Conservation (phyloP, 1,140 invertebrate species). For the Aphelinus atriplicis region DNA sequence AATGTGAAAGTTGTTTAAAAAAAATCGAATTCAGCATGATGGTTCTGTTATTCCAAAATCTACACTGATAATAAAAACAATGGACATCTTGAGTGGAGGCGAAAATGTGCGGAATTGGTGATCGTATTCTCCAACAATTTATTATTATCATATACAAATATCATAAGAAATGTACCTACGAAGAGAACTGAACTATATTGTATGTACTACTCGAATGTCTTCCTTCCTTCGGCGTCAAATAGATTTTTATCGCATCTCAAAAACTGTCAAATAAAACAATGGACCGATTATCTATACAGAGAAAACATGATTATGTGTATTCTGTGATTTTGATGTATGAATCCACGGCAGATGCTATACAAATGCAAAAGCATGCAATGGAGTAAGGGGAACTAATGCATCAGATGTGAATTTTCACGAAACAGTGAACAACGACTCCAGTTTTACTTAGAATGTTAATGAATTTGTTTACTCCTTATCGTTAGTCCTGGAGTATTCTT, state of each 20-base stretch:
- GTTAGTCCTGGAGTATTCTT: too few relatives aligned
- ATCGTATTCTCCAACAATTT: neutral
- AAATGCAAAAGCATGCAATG: neutral
- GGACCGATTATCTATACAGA: neutral
- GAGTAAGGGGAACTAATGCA: too few relatives aligned
- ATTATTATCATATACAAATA: conserved; percentile 18
- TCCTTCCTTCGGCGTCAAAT: conserved; percentile 30
- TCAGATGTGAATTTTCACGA: too few relatives aligned
- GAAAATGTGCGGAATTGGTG: too few relatives aligned
- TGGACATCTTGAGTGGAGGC: too few relatives aligned
- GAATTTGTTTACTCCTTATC: too few relatives aligned
- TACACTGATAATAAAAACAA: too few relatives aligned
- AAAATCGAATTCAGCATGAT: too few relatives aligned
- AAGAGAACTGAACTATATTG: conserved; percentile 32
- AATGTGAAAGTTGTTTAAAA: too few relatives aligned
- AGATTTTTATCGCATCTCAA: conserved; percentile 26
- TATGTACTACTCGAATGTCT: conserved; percentile 38
- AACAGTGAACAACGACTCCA: too few relatives aligned
- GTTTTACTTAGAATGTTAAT: too few relatives aligned
- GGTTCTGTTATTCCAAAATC: too few relatives aligned
- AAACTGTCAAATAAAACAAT: conserved; percentile 8
- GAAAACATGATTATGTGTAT: conserved; percentile 10
- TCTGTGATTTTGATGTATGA: conserved; percentile 25
- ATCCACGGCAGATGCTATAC: neutral
- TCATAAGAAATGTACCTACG: conserved; percentile 26